Base-by-base conservation (phyloP, 2,797 vertebrate genomes). In the Pogoniulus pusillus region DNA sequence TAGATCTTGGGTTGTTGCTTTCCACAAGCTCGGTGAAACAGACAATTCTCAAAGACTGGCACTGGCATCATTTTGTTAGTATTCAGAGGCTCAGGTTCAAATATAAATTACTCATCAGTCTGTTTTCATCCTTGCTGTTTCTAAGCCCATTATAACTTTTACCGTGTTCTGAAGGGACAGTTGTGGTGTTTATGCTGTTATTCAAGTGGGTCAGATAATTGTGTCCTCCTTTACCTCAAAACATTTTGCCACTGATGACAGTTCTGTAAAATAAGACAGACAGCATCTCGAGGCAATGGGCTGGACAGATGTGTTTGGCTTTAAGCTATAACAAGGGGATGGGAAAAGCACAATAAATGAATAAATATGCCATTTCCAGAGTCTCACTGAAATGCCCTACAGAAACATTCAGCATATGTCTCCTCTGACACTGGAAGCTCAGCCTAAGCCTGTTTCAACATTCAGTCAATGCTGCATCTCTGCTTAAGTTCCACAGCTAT, bases 341-440 rank as follows among this genome's bases (percentile, higher is more conserved):
- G 27, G 16, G 8, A 59, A 88, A 74, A 93, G 18, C 23, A 70
- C 12, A 70, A 57, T 30, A 81, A 77, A 73, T 45, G 35, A 12
- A 86, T 58, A 77, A 90, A 68, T 76, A 77, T 2, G 17, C 37
- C 59, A 90, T 53, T 94, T 95, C 65, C 86, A 63, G 47, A 93
- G 65, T 58, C 39, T 54, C 73, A 32, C 30, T 53, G 72, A 57
- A 85, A 62, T 0, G 0, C 12, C 29, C 70, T 83, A 79, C 53
- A 82, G 84, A 82, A 77, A 71, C 20, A 72, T 35, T 86, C 78
- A 93, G 29, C 47, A 24, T 24, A 26, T 47, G 26, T 27, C 27
- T 93, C 62, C 86, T 93, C 62, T 81, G 69, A 63, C 35, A 58
- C 54, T 62, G 16, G 23, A 59, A 17, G 39, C 7, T 86, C 63